Evolutionary conservation across 1,140 invertebrate genomes (phyloP).

Genomic region (Streblospio benedicti): DNA sequence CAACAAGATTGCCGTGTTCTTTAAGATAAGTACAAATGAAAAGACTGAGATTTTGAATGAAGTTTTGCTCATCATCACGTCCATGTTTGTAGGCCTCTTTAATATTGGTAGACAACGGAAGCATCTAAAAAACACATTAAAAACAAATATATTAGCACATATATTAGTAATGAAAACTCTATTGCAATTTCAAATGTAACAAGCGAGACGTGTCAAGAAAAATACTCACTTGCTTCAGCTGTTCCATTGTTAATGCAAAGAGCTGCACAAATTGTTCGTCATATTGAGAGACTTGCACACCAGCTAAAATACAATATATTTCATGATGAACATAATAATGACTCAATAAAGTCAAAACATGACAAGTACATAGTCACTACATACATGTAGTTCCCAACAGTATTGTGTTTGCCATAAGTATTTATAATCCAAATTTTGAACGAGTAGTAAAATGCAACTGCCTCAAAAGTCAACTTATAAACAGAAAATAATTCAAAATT

Average conservation of each 20-base stretch:
- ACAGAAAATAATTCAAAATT: too few species aligned
- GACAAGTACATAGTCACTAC: too few species aligned
- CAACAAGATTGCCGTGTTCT: constrained; percentile 82
- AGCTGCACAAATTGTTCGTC: constrained; percentile 83
- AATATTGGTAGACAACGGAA: constrained; percentile 83
- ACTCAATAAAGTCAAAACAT: too few species aligned
- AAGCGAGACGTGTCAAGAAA: neutral
- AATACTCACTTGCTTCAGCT: constrained; percentile 61
- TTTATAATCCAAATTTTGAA: neutral
- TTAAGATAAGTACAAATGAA: constrained; percentile 95
- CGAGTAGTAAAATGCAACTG: too few species aligned
- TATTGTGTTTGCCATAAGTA: neutral
- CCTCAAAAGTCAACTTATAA: too few species aligned
- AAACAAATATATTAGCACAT: neutral
- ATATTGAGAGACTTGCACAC: constrained; percentile 73
- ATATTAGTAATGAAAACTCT: neutral
- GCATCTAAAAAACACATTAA: constrained; percentile 56
- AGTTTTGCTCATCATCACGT: constrained; percentile 93
- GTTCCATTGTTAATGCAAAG: constrained; percentile 81
- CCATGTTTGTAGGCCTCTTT: constrained; percentile 85
- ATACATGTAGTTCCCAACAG: too few species aligned
- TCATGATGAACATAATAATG: too few species aligned
- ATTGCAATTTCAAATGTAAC: neutral
- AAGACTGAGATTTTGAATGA: constrained; percentile 96
- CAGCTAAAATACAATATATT: constrained; percentile 52